A percentile compares a stretch with the other conserved stretches of the same genome.
These are phyloP conservation scores for Hyla sarda DNA, from an alignment of 2,113 vertebrate species.

Conservation along the genomic window DNA sequence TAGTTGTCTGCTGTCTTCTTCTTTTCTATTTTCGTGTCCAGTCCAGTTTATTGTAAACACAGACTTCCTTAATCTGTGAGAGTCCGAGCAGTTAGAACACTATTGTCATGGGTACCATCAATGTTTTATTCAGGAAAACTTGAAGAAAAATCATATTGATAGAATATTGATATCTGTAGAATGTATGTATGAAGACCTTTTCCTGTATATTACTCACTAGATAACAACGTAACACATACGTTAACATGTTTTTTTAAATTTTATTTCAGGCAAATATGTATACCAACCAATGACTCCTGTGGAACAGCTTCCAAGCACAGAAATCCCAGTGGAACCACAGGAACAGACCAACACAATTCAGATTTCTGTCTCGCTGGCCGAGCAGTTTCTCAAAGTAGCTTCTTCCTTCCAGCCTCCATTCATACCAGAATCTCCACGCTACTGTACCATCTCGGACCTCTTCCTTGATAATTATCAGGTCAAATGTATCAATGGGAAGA, in stretches of 20 bases:
- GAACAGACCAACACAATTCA: slow-evolving; percentile 85
- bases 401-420: slow-evolving; percentile 89
- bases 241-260: slow-evolving; percentile 20
- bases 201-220: too few relatives aligned
- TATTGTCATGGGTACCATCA: too few relatives aligned
- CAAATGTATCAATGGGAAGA: slow-evolving; percentile 96
- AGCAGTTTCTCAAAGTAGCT: slow-evolving; percentile 91
- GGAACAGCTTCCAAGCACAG: slow-evolving; percentile 91
- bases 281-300: slow-evolving; percentile 98
- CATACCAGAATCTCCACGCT: slow-evolving; percentile 86
- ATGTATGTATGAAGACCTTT: too few relatives aligned
- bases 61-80: too few relatives aligned
- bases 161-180: too few relatives aligned
- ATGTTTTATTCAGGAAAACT: too few relatives aligned
- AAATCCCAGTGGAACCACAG: slow-evolving; percentile 79
- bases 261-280: slow-evolving; percentile 88
- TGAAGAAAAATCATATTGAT: too few relatives aligned
- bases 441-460: slow-evolving; percentile 93
- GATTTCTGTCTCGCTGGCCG: slow-evolving; percentile 87
- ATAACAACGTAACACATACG: neutral
- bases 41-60: too few relatives aligned
- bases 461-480: slow-evolving; percentile 96
- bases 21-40: too few relatives aligned
- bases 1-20: too few relatives aligned
- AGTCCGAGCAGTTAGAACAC: too few relatives aligned